Evolutionary conservation across 2,113 vertebrate species (phyloP).

Genomic region (Nettapus auritus): DNA sequence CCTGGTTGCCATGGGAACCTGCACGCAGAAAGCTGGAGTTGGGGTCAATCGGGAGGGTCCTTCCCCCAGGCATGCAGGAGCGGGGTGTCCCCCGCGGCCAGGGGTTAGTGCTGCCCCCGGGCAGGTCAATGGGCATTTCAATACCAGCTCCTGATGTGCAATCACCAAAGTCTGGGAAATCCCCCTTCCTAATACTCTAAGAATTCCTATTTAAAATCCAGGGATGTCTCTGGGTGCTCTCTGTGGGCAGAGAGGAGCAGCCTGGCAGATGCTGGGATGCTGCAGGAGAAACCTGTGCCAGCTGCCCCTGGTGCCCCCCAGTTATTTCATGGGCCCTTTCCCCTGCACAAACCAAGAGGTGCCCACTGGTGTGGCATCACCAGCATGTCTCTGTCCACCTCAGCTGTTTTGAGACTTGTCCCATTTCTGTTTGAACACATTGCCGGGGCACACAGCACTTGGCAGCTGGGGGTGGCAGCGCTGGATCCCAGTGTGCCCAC

Average conservation of each 20-base stretch:
- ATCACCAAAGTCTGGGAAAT: not conserved
- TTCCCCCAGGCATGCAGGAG: not conserved
- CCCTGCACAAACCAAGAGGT: not conserved
- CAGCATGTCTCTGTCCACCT: not conserved
- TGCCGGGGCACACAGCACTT: conserved; percentile 47
- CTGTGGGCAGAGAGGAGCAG: not conserved
- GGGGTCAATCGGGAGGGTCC: not conserved
- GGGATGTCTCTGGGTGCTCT: not conserved
- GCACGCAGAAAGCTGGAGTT: conserved; percentile 23
- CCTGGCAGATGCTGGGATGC: not conserved
- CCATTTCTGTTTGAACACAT: conserved; percentile 41
- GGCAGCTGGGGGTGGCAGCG: conserved; percentile 41
- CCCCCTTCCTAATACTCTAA: not conserved
- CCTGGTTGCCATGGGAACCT: conserved; percentile 33
- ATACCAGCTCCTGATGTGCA: no score
- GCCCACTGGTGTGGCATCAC: not conserved
- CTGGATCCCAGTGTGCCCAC: not conserved
- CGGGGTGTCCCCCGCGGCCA: fast-evolving
- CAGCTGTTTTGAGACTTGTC: conserved; percentile 15
- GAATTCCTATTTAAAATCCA: not conserved
- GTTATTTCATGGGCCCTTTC: not conserved
- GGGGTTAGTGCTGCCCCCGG: fast-evolving
- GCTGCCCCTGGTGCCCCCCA: not conserved
- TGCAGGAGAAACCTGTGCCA: not conserved
- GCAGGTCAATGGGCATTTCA: not conserved